These are phyloP conservation scores for Synergus laeviventris DNA, from an alignment of 2,888 invertebrate species.

Conservation along the genomic window DNA sequence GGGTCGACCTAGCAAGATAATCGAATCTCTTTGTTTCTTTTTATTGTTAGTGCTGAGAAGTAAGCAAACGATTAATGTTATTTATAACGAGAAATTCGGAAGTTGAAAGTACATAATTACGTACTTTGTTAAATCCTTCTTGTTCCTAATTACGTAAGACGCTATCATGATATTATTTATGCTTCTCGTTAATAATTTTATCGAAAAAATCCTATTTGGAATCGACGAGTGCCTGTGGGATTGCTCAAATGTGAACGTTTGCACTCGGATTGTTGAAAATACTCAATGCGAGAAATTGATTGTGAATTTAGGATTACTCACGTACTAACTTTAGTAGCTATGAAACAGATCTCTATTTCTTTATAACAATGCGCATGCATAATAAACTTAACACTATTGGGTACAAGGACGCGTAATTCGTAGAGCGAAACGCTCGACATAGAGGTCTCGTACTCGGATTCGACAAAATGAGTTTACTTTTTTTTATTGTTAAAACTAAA, in stretches of 20 bases:
- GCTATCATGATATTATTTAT: background rate
- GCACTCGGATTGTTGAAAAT: constrained; percentile 15
- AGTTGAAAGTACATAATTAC: constrained; percentile 11
- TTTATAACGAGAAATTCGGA: background rate
- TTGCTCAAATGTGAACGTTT: background rate
- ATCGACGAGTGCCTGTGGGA: background rate
- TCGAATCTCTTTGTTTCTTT: constrained; percentile 32
- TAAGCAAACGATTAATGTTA: background rate
- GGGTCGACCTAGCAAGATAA: constrained; percentile 56
- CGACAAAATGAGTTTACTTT: background rate
- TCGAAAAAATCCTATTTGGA: background rate
- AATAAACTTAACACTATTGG: background rate
- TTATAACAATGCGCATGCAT: constrained; percentile 7
- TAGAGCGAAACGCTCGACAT: background rate
- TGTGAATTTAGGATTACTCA: constrained; percentile 17
- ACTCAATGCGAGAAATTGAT: constrained; percentile 28
- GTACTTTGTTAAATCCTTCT: background rate
- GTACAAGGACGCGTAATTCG: background rate
- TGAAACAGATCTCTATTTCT: constrained; percentile 13
- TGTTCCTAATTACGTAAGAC: constrained; percentile 6
- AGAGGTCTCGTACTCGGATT: background rate
- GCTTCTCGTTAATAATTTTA: constrained; percentile 9
- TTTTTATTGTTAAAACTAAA: background rate
- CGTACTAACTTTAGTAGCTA: background rate
- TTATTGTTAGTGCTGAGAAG: constrained; percentile 34